Evolutionary conservation across 2,113 vertebrate species (phyloP).

Genomic region (human (Homo sapiens)): DNA sequence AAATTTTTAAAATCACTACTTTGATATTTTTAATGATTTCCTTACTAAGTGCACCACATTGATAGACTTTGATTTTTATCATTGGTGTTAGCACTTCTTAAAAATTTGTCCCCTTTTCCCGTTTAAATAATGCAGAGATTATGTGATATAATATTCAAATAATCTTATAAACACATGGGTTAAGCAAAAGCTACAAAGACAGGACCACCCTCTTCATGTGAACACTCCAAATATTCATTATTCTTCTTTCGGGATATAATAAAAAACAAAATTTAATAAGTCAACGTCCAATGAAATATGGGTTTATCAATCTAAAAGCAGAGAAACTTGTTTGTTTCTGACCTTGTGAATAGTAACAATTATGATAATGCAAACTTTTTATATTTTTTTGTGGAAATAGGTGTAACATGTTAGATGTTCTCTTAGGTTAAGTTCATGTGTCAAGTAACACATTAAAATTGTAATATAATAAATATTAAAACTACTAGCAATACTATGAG

Average conservation of each 20-base stretch:
- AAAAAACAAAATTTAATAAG: not conserved
- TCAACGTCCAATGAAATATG: not conserved
- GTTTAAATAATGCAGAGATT: not conserved
- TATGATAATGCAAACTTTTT: not conserved
- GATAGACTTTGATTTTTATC: not conserved
- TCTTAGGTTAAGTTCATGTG: not conserved
- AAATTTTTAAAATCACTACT: not conserved
- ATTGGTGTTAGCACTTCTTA: not conserved
- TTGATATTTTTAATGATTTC: not conserved
- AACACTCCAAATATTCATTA: not conserved
- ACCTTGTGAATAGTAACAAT: not conserved
- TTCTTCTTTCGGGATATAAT: not conserved
- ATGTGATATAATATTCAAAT: not conserved
- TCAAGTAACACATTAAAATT: not conserved
- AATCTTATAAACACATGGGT: not conserved
- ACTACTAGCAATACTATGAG: not conserved
- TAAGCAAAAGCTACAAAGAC: not conserved
- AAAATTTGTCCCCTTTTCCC: not conserved
- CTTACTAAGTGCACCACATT: not conserved
- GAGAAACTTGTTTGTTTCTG: not conserved
- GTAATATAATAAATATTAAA: not conserved
- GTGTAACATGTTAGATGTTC: not conserved
- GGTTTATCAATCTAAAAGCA: not conserved
- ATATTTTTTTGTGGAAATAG: not conserved
- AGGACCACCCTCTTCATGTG: rapidly evolving